Evolutionary conservation across 2,113 vertebrate species (phyloP).

Genomic region (Cettia cetti): DNA sequence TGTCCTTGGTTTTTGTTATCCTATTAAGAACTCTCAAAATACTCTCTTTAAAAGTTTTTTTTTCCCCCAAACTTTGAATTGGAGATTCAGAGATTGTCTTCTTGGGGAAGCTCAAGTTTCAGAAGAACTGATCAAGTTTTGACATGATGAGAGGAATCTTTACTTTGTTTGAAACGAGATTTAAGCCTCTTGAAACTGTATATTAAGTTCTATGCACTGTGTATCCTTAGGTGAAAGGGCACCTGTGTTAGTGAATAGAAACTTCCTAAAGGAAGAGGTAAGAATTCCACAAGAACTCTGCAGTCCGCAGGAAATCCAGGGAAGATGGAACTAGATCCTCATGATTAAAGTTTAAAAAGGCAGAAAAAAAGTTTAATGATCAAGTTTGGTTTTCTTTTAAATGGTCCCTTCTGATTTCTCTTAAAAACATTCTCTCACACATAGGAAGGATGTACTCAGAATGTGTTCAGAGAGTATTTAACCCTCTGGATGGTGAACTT

Average conservation of each 20-base stretch:
- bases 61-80: not conserved
- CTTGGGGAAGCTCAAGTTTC: not conserved
- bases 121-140: not conserved
- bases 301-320: not conserved
- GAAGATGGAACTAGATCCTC: not conserved
- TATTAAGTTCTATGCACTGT: rapidly evolving
- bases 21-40: not conserved
- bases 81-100: not conserved
- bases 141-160: not conserved
- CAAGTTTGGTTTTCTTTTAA: not conserved
- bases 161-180: not conserved
- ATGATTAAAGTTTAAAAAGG: not conserved
- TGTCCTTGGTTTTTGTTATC: not conserved
- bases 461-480: not conserved
- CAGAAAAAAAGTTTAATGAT: not conserved
- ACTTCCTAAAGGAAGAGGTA: not conserved
- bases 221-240: not conserved
- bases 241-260: not conserved
- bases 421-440: not conserved
- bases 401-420: not conserved
- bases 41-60: not conserved
- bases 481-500: not conserved
- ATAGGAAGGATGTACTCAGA: not conserved
- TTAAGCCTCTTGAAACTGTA: not conserved
- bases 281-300: not conserved